Evolutionary conservation across 1,140 invertebrate species (phyloP).

Genomic region (Oscheius sp.): DNA sequence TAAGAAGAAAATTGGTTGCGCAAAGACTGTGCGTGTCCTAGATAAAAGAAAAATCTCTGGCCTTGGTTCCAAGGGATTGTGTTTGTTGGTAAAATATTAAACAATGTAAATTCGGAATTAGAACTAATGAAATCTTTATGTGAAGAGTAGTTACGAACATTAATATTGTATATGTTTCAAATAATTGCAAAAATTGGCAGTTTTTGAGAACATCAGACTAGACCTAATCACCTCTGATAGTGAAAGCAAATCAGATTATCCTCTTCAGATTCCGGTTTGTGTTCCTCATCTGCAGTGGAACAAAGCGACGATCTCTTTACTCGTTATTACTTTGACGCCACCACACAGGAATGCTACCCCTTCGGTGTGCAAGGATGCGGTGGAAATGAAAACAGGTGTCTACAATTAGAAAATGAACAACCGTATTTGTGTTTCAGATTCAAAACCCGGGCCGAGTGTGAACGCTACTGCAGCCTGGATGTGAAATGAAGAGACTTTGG

Average conservation of each 20-base stretch:
- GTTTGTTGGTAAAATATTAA: background rate
- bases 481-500: background rate
- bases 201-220: too few species aligned
- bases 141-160: too few species aligned
- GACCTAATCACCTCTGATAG: too few species aligned
- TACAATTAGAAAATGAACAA: background rate
- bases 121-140: background rate
- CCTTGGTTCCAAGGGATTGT: too few species aligned
- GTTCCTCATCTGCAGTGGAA: constrained; percentile 15
- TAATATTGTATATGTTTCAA: too few species aligned
- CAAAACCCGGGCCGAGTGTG: constrained; percentile 16
- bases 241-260: background rate
- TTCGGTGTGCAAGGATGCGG: constrained; percentile 55
- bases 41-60: too few species aligned
- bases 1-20: too few species aligned
- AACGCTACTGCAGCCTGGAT: constrained; percentile 9
- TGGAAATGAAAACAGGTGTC: constrained; percentile 44
- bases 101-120: background rate
- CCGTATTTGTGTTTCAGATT: background rate
- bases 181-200: too few species aligned
- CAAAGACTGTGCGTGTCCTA: too few species aligned
- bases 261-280: constrained; percentile 33
- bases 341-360: constrained; percentile 54
- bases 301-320: constrained; percentile 36
- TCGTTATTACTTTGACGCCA: constrained; percentile 49